Percentiles rank a stretch among this genome's conserved stretches.
These are phyloP conservation scores for Eremobia ochroleuca DNA, from an alignment of 2,888 invertebrate species.

Conservation along the genomic window DNA sequence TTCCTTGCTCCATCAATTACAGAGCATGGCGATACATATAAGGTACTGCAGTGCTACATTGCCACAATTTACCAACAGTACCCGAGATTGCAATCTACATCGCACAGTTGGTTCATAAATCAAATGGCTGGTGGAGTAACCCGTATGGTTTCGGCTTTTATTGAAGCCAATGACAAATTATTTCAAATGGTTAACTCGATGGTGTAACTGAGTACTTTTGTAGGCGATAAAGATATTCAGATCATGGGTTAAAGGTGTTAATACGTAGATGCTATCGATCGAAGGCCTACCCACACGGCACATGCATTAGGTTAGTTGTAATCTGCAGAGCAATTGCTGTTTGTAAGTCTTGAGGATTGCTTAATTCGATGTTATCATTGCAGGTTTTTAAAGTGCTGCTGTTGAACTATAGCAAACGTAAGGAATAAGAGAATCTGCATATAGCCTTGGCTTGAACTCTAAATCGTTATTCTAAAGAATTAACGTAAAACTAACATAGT, in stretches of 20 bases:
- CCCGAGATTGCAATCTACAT: slow-evolving; percentile 70
- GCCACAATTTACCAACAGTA: slow-evolving; percentile 68
- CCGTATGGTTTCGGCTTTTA: slow-evolving; percentile 68
- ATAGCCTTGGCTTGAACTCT: slow-evolving; percentile 29
- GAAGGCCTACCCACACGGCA: slow-evolving; percentile 13
- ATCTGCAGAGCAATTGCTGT: slow-evolving; percentile 2
- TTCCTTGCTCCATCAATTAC: slow-evolving; percentile 46
- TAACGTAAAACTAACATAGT: slow-evolving; percentile 1
- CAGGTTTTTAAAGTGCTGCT: background rate
- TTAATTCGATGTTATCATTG: background rate
- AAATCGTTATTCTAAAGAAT: slow-evolving; percentile 27
- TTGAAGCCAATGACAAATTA: slow-evolving; percentile 75
- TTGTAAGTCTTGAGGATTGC: background rate
- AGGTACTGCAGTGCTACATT: slow-evolving; percentile 47
- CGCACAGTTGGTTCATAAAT: slow-evolving; percentile 75
- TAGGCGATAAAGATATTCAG: slow-evolving; percentile 50
- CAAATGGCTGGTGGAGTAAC: slow-evolving; percentile 75
- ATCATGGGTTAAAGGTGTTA: slow-evolving; percentile 44
- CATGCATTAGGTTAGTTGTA: slow-evolving; percentile 2
- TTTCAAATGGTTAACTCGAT: slow-evolving; percentile 68
- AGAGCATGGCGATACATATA: slow-evolving; percentile 46
- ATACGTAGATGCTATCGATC: slow-evolving; percentile 43
- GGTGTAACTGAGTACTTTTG: slow-evolving; percentile 58
- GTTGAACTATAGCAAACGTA: background rate
- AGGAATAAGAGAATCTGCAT: background rate